phyloP scores from a whole-genome alignment of 1,140 invertebrate genomes.

The Leptestheria dahalacensis region DNA sequence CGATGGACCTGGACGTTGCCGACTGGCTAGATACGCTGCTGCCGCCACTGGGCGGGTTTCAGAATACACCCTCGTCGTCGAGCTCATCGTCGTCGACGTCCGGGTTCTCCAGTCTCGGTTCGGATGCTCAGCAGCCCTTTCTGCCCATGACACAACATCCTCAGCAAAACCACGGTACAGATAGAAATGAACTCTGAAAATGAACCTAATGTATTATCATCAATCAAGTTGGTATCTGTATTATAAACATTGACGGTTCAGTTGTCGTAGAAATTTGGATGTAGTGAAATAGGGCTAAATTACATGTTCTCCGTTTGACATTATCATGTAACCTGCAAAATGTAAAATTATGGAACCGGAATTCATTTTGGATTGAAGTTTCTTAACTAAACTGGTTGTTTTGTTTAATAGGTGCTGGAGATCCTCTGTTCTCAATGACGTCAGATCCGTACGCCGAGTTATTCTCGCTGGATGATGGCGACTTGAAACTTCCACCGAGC shows the following conservation, averaged over 20 bases:
- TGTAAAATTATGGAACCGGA: too few species aligned
- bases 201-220: slow-evolving; percentile 17
- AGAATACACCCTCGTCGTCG: slow-evolving; percentile 14
- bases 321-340: too few species aligned
- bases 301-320: too few species aligned
- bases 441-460: slow-evolving; percentile 47
- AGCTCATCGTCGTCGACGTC: slow-evolving; percentile 13
- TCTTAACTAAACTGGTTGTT: neutral
- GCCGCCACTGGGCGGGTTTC: slow-evolving; percentile 24
- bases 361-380: slow-evolving; percentile 14
- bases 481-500: slow-evolving; percentile 36
- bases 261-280: too few species aligned
- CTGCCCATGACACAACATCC: neutral
- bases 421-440: slow-evolving; percentile 42
- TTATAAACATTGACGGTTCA: neutral
- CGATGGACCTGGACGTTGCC: slow-evolving; percentile 51
- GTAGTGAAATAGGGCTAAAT: too few species aligned
- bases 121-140: slow-evolving; percentile 3
- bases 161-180: neutral
- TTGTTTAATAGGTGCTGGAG: slow-evolving; percentile 24
- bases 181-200: too few species aligned
- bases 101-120: slow-evolving; percentile 8
- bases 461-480: slow-evolving; percentile 50
- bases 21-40: slow-evolving; percentile 56
- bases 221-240: neutral